phyloP scores from a whole-genome alignment of 2,113 vertebrate genomes.

The Poecile atricapillus region DNA sequence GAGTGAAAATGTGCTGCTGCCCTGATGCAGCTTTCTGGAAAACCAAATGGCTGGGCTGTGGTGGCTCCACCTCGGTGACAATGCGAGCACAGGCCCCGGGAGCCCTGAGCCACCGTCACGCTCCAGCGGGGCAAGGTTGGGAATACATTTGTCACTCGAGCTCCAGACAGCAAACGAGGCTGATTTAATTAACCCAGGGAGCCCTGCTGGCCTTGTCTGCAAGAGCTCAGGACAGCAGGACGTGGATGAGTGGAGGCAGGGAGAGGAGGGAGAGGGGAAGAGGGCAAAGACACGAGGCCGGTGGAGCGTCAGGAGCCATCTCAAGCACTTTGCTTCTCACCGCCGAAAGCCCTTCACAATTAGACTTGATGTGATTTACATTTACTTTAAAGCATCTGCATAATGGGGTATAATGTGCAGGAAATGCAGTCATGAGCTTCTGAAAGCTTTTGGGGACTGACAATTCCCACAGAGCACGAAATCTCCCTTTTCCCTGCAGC shows the following conservation, averaged over 20 bases:
- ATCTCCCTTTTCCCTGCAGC: not conserved
- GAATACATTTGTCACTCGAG: constrained; percentile 34
- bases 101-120: not conserved
- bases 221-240: not conserved
- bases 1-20: not conserved
- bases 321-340: not conserved
- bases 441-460: not conserved
- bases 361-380: constrained; percentile 34
- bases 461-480: not conserved
- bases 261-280: not conserved
- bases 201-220: not conserved
- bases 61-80: not conserved
- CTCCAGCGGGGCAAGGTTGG: not conserved
- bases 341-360: not conserved
- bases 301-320: not conserved
- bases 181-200: constrained; percentile 50
- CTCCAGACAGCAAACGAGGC: not conserved
- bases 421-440: not conserved
- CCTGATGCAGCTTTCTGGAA: not conserved
- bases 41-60: not conserved
- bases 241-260: not conserved
- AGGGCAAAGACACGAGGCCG: not conserved
- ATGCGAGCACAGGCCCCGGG: not conserved
- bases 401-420: constrained; percentile 7
- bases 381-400: constrained; percentile 21